Evolutionary conservation across 2,113 vertebrate genomes (phyloP).

Genomic region (Cheirogaleus medius): DNA sequence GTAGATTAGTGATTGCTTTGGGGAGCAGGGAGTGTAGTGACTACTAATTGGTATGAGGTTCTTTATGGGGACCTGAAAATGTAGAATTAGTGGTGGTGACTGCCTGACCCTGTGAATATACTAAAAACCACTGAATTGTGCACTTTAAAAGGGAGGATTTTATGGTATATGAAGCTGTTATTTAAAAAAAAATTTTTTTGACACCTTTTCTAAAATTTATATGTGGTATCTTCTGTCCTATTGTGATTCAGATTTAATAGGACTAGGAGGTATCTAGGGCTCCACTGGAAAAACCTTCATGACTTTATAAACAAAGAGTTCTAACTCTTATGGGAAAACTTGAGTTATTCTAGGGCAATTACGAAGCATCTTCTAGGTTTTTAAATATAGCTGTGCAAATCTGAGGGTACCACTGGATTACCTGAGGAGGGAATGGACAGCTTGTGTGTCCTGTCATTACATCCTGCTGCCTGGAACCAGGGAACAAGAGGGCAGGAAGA

Average conservation of each 20-base stretch:
- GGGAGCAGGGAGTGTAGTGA: not conserved
- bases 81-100: not conserved
- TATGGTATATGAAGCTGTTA: not conserved
- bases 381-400: not conserved
- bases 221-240: not conserved
- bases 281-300: not conserved
- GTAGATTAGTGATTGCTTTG: not conserved
- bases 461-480: not conserved
- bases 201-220: not conserved
- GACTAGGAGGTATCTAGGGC: accelerated
- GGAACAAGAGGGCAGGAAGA: not conserved
- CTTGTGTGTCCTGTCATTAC: not conserved
- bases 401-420: not conserved
- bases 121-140: not conserved
- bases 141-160: not conserved
- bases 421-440: not conserved
- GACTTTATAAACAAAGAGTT: not conserved
- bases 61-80: not conserved
- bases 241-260: not conserved
- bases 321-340: not conserved
- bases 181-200: not conserved
- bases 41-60: not conserved
- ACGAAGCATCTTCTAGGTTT: not conserved
- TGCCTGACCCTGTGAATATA: not conserved
- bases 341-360: not conserved